A percentile compares a stretch with the other conserved stretches of the same genome.
Conservation (phyloP, 2,113 vertebrate species). For the Diglossa brunneiventris region DNA sequence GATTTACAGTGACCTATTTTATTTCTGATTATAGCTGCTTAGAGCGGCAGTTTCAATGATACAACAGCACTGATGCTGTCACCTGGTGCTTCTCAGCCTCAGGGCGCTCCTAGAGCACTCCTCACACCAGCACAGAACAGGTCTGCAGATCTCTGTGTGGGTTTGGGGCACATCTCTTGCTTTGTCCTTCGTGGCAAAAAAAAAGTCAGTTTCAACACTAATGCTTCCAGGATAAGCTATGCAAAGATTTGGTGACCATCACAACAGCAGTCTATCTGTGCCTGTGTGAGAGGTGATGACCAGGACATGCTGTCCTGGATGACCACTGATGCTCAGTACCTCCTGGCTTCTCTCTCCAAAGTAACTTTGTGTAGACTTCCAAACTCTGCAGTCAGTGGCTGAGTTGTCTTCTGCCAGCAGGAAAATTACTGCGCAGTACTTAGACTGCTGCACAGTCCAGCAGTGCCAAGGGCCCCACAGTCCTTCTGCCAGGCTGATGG, state of each 20-base stretch:
- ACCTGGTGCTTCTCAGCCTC: background rate
- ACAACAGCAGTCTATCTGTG: background rate
- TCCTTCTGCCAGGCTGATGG: background rate
- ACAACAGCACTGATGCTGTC: background rate
- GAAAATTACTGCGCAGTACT: background rate
- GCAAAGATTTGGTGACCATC: background rate
- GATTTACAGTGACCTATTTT: background rate
- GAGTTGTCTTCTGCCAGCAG: background rate
- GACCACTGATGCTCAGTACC: background rate
- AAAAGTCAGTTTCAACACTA: background rate
- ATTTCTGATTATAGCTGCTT: background rate
- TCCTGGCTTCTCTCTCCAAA: background rate
- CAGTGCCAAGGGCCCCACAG: background rate
- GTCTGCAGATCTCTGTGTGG: background rate
- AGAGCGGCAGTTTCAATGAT: background rate
- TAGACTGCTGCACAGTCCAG: background rate
- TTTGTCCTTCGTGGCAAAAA: background rate
- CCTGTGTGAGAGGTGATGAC: background rate
- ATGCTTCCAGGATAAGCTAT: background rate
- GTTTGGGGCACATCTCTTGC: background rate
- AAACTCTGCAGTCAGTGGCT: background rate
- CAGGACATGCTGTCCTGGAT: background rate
- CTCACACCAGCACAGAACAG: fast-evolving
- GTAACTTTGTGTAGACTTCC: background rate
- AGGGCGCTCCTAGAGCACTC: background rate